Conservation (phyloP, 2,888 invertebrate genomes). For the Apodemia mormo region DNA sequence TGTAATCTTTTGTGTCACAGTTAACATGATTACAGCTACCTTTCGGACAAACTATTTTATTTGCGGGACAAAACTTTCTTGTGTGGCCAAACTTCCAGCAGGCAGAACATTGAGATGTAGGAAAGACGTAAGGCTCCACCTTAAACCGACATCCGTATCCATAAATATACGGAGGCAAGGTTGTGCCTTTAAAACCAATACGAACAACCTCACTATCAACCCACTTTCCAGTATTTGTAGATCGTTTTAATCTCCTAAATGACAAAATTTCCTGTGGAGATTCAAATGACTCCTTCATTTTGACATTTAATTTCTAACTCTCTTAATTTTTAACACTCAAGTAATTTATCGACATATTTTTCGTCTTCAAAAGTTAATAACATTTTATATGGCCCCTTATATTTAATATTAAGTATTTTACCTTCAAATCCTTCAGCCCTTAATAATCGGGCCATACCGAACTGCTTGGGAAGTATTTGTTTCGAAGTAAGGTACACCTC, state of each 20-base stretch:
- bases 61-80: neutral
- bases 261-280: neutral
- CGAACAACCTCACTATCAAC: neutral
- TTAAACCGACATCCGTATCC: neutral
- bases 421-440: neutral
- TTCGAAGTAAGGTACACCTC: neutral
- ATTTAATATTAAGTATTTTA: neutral
- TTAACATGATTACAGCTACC: neutral
- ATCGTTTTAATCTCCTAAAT: neutral
- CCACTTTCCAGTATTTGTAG: neutral
- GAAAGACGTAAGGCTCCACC: neutral
- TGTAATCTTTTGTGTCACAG: neutral
- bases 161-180: neutral
- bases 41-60: neutral
- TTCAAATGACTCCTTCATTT: neutral
- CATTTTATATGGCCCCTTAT: neutral
- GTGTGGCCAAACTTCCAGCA: slow-evolving; percentile 3
- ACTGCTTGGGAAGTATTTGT: neutral
- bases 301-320: neutral
- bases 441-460: neutral
- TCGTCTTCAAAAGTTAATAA: neutral
- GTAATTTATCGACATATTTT: neutral
- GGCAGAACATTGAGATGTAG: neutral
- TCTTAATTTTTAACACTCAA: neutral
- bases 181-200: neutral